Base-by-base conservation (phyloP, 92 coral and sea anemone genomes). In the Pocillopora meandrina region DNA sequence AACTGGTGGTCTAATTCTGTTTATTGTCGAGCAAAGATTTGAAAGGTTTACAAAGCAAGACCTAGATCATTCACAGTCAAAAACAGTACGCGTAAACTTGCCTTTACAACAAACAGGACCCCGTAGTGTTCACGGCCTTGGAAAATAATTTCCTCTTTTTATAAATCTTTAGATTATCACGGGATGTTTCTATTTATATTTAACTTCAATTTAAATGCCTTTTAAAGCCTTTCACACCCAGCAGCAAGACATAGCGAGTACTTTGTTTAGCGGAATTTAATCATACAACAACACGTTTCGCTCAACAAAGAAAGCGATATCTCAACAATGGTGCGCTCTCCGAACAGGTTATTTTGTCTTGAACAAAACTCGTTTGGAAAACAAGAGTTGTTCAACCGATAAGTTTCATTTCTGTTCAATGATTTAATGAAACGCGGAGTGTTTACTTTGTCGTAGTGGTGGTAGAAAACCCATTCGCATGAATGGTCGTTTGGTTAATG, bases 291-390 rank as follows among this genome's bases (percentile, higher is more conserved):
- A 76, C 80, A 62, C 64, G 74, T 73, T 83, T 52, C 9, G 21
- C 55, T 65, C 26, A 74, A 61, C 86, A 61, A 74, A 61, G 19
- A 83, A 52, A 49, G 49, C 34, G 52, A 59, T 71, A 69, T 71
- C 67, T 82, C 26, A 61, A 72, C 78, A 72, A 61, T 59, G 36
- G 73, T 56, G 15, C 49, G 56, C 57, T 55, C 74, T 72, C 26
- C 35, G n/a, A 52, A 65, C 86, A 73, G 86, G 79, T 83, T 83
- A 83, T 74, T 83, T 83, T 83, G 86, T 83, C 86, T 83, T 31
- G 36, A 82, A 33, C 18, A 12, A 63, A 57, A 56, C 16, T 74
- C 80, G 86, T 52, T 73, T 73, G 65, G 19, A 64, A 74, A 83
- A 73, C 71, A 49, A 74, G 74, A 63, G 80, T 52, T 56, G 55